These are phyloP conservation scores for Nothura maculosa DNA, from an alignment of 2,797 vertebrate species.

Conservation along the genomic window DNA sequence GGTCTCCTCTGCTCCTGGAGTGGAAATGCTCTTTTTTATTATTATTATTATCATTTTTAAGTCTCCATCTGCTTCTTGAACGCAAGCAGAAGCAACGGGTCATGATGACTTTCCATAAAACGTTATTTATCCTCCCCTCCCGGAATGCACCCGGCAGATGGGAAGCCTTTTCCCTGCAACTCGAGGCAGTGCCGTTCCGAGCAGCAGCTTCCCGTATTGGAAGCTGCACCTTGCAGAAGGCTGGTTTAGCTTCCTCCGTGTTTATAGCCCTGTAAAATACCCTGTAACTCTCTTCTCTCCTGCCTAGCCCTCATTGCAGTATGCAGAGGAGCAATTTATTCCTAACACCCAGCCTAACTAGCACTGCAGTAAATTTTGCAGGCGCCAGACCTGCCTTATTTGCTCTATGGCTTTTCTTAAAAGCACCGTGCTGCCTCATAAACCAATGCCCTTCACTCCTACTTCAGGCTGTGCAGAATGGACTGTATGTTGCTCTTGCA, in stretches of 20 bases:
- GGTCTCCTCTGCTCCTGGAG: background rate
- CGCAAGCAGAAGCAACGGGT: background rate
- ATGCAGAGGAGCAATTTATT: background rate
- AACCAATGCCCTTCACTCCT: background rate
- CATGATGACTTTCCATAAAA: background rate
- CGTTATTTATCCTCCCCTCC: background rate
- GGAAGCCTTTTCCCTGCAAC: background rate
- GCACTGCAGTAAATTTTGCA: background rate
- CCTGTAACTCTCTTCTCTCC: background rate
- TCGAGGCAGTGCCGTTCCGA: background rate
- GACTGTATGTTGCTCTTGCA: fast-evolving
- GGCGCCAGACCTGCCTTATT: slow-evolving; percentile 4
- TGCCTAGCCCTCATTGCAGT: background rate
- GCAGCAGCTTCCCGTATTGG: background rate
- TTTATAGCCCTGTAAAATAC: slow-evolving; percentile 32
- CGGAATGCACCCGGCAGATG: background rate
- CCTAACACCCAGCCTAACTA: background rate
- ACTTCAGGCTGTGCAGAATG: background rate
- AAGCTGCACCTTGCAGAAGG: background rate
- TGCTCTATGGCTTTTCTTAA: background rate
- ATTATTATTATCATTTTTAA: background rate
- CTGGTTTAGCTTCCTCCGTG: slow-evolving; percentile 9
- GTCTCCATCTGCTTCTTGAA: background rate
- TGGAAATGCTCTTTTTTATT: background rate
- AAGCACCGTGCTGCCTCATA: background rate